A percentile compares a stretch with the other conserved stretches of the same genome.
These are phyloP conservation scores for Spizella passerina DNA, from an alignment of 2,797 vertebrate species.

Conservation along the genomic window DNA sequence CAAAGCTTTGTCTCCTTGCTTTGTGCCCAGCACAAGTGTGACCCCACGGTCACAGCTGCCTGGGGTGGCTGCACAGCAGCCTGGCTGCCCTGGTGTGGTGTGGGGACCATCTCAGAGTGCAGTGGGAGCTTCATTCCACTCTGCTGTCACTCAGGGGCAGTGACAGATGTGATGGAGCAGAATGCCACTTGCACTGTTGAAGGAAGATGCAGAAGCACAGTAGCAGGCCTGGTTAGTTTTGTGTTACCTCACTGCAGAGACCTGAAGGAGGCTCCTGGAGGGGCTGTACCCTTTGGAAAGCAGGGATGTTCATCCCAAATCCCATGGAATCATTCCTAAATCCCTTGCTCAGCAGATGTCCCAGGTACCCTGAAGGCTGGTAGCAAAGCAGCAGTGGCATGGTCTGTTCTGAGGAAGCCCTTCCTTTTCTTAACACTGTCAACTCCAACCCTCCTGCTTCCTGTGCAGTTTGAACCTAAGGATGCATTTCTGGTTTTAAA, in stretches of 20 bases:
- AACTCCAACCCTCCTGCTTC: not conserved
- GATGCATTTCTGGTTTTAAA: not conserved
- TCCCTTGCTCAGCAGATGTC: not conserved
- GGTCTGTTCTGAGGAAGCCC: not conserved
- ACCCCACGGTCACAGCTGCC: not conserved
- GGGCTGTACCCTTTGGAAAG: not conserved
- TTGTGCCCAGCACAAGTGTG: not conserved
- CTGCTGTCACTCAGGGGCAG: not conserved
- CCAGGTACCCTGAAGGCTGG: no score
- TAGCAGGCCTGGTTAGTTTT: not conserved
- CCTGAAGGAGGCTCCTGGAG: not conserved
- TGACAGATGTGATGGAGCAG: not conserved
- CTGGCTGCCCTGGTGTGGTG: not conserved
- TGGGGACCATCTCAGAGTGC: not conserved
- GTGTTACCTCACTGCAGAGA: fast-evolving
- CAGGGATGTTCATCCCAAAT: not conserved
- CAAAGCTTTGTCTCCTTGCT: slow-evolving; percentile 6
- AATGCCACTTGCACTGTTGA: not conserved
- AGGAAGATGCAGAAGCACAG: not conserved
- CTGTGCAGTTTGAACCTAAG: not conserved
- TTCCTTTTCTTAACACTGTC: not conserved
- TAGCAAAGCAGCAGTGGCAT: not conserved
- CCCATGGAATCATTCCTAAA: not conserved
- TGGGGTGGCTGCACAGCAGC: not conserved
- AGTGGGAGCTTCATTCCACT: not conserved